These are phyloP conservation scores for Camponotus fellah DNA, from an alignment of 2,888 invertebrate species.

Conservation along the genomic window DNA sequence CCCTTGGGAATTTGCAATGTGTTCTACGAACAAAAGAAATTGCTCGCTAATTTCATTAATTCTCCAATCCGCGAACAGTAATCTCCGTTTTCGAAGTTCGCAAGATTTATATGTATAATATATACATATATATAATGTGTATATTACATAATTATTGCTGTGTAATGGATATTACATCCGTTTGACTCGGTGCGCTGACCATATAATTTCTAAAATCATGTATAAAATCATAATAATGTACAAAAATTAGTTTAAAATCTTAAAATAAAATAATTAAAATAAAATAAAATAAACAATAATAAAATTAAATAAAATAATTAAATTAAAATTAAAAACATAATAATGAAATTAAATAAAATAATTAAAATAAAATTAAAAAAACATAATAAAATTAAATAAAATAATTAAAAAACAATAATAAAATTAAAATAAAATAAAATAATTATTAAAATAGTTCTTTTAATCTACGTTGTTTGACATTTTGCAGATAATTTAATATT, in stretches of 20 bases:
- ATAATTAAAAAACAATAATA: no score
- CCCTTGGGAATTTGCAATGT: not conserved
- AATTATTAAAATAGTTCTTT: not conserved
- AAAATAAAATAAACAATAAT: no score
- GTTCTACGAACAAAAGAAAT: not conserved
- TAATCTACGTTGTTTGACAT: not conserved
- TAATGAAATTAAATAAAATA: no score
- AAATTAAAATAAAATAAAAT: no score
- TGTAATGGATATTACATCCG: conserved; percentile 7
- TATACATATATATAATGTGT: not conserved
- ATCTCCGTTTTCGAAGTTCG: not conserved
- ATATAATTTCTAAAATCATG: not conserved
- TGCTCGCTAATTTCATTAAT: not conserved
- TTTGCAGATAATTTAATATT: not conserved
- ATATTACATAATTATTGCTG: not conserved
- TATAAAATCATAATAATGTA: not conserved
- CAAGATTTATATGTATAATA: not conserved
- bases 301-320: no score
- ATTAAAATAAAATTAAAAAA: no score
- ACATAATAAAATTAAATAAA: no score
- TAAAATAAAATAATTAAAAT: no score
- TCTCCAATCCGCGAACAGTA: not conserved
- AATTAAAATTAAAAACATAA: no score
- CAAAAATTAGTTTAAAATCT: not conserved
- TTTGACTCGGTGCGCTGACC: not conserved